Evolutionary conservation across 23 tunicate species (phyloP).

Genomic region (Pegea sp.): DNA sequence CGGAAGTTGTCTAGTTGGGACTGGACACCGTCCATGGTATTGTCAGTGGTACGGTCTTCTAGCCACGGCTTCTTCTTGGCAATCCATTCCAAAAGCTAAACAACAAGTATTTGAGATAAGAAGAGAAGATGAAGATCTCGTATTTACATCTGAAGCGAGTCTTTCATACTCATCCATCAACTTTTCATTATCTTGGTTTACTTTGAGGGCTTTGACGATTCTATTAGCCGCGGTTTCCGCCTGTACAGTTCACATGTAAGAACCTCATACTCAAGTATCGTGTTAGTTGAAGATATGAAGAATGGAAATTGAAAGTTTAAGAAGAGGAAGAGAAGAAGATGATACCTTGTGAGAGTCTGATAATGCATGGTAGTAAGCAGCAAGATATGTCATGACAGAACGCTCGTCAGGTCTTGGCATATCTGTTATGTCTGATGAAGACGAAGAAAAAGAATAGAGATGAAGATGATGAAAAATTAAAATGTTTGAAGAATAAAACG

Average conservation of each 20-base stretch:
- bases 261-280: no score
- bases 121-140: neutral
- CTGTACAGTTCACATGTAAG: constrained; percentile 10
- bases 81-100: constrained; percentile 90
- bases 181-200: constrained; percentile 95
- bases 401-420: constrained; percentile 98
- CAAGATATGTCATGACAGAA: constrained; percentile 98
- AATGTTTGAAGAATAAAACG: no score
- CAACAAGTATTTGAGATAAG: constrained; percentile 1
- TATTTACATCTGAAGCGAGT: constrained; percentile 80
- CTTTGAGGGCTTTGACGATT: constrained; percentile 88
- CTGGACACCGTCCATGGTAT: constrained; percentile 97
- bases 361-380: constrained; percentile 99
- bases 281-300: neutral
- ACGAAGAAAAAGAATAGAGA: neutral
- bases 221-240: constrained; percentile 99
- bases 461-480: no score
- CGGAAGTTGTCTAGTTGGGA: constrained; percentile 81
- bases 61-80: constrained; percentile 86
- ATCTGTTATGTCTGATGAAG: constrained; percentile 57
- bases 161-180: constrained; percentile 98
- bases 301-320: neutral
- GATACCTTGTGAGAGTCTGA: constrained; percentile 92
- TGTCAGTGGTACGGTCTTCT: constrained; percentile 93
- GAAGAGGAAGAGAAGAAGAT: neutral